Conservation (phyloP, 2,888 invertebrate species). For the Erebia aethiops region DNA sequence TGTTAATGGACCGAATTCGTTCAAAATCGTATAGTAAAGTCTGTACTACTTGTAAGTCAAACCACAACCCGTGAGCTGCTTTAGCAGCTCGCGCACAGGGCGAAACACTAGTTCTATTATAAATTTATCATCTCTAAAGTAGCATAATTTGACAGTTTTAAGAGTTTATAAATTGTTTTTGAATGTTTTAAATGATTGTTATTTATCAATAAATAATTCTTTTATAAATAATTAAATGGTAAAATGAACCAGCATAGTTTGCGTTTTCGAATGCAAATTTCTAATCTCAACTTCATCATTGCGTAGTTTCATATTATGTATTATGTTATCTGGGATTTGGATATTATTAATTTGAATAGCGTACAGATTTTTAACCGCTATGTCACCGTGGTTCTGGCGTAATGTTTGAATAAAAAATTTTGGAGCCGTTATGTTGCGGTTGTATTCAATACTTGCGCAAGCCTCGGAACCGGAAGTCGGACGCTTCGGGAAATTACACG, state of each 20-base stretch:
- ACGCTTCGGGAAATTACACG: slow-evolving; percentile 32
- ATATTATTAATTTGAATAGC: not conserved
- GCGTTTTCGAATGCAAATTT: not conserved
- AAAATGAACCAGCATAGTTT: not conserved
- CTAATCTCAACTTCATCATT: not conserved
- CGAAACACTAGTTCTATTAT: no score
- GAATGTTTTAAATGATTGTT: not conserved
- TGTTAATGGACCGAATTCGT: no score
- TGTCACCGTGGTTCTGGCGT: not conserved
- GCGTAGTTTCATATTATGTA: not conserved
- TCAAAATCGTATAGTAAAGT: no score
- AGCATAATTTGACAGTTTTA: slow-evolving; percentile 10
- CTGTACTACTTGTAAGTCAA: no score
- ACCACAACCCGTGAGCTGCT: no score
- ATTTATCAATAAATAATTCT: not conserved
- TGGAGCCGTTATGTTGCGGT: slow-evolving; percentile 55
- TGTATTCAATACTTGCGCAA: slow-evolving; percentile 57
- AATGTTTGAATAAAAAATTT: slow-evolving; percentile 25
- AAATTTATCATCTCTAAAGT: not conserved
- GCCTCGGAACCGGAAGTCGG: slow-evolving; percentile 40
- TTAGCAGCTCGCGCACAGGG: no score
- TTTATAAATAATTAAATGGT: not conserved
- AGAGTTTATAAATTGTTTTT: slow-evolving; percentile 2
- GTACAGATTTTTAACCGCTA: not conserved
- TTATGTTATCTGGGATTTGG: not conserved